Evolutionary conservation across 1,140 invertebrate genomes (phyloP).

Genomic region (Mamestra configurata): DNA sequence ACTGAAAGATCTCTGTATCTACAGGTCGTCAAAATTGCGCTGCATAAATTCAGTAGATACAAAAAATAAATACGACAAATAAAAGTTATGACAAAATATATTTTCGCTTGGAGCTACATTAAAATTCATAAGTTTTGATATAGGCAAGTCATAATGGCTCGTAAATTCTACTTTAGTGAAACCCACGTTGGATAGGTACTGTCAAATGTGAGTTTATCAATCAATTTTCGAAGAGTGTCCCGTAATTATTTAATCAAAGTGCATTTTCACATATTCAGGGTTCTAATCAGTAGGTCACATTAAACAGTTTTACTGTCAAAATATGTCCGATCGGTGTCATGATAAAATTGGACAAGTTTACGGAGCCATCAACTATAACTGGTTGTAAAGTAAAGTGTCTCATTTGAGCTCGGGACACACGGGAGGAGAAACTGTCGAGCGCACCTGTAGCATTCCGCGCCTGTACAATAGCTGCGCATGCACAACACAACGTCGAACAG

Average conservation of each 20-base stretch:
- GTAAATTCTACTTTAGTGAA: background rate
- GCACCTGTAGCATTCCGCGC: background rate
- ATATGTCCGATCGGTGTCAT: conserved; percentile 64
- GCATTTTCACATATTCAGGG: background rate
- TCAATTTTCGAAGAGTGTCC: background rate
- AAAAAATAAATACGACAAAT: conserved; percentile 1
- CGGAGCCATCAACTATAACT: conserved; percentile 67
- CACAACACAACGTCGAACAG: background rate
- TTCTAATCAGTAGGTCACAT: conserved; percentile 31
- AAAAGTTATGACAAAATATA: background rate
- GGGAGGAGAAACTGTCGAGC: conserved; percentile 33
- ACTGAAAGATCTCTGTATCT: background rate
- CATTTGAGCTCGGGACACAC: conserved; percentile 57
- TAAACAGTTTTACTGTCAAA: conserved; percentile 58
- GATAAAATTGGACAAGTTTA: conserved; percentile 62
- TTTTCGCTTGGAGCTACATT: conserved; percentile 10
- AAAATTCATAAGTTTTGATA: conserved; percentile 42
- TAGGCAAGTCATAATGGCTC: conserved; percentile 25
- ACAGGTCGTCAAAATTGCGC: background rate
- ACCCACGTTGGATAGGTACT: conserved; percentile 4
- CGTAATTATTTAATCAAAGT: background rate
- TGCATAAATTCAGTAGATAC: background rate
- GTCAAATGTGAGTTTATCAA: conserved; percentile 2
- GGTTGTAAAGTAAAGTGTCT: conserved; percentile 64
- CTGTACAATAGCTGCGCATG: background rate